Percentiles rank a stretch among this genome's conserved stretches.
Conservation (phyloP, 2,113 vertebrate genomes). For the Aegotheles bennettii region DNA sequence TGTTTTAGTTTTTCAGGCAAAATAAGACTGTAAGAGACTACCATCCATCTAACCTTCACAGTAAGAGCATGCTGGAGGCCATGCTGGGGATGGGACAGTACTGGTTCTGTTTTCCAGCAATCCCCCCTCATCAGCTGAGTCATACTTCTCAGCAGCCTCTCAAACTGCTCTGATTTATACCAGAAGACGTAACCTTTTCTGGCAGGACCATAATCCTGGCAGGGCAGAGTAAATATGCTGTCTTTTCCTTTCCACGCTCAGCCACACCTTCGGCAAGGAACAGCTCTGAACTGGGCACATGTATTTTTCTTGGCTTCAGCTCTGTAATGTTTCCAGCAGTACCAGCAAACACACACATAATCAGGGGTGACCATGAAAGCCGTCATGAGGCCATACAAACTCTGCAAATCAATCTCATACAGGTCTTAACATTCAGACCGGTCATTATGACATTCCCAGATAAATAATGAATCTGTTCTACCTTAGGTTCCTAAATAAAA, state of each 20-base stretch:
- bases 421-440: not conserved
- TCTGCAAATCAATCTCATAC: not conserved
- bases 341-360: not conserved
- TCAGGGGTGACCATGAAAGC: not conserved
- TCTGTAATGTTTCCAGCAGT: not conserved
- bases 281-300: not conserved
- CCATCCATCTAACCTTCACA: not conserved
- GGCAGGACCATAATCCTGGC: not conserved
- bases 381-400: accelerated
- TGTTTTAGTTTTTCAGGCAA: not conserved
- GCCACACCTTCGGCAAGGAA: not conserved
- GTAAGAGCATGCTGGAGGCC: not conserved
- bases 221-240: not conserved
- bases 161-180: not conserved
- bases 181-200: not conserved
- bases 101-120: not conserved
- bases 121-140: not conserved
- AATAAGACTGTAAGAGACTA: not conserved
- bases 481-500: not conserved
- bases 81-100: not conserved
- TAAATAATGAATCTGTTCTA: not conserved
- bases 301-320: not conserved
- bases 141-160: not conserved
- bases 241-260: not conserved
- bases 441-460: not conserved